Conservation (phyloP, 2,888 invertebrate genomes). For the Helleia helle region DNA sequence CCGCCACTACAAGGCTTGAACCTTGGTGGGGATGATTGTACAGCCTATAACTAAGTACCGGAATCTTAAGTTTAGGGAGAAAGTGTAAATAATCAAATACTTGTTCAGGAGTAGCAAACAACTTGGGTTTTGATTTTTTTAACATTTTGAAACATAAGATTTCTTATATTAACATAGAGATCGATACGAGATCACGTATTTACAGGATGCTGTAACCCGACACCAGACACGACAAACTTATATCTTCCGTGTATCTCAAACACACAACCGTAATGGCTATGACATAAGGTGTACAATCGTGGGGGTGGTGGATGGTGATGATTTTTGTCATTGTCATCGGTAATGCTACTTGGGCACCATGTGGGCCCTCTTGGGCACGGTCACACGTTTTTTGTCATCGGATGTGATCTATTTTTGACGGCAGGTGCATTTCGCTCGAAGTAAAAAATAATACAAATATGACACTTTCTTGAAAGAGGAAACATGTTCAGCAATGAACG, state of each 20-base stretch:
- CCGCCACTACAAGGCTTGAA: too few species aligned
- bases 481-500: too few species aligned
- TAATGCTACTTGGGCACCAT: slow-evolving; percentile 14
- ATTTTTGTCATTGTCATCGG: neutral
- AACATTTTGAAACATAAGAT: too few species aligned
- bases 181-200: slow-evolving; percentile 6
- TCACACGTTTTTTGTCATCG: slow-evolving; percentile 36
- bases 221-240: neutral
- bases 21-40: too few species aligned
- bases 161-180: too few species aligned
- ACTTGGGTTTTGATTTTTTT: too few species aligned
- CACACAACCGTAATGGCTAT: neutral
- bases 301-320: neutral
- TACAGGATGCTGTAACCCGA: slow-evolving; percentile 16
- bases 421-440: slow-evolving; percentile 31
- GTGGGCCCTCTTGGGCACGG: slow-evolving; percentile 33
- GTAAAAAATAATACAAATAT: too few species aligned
- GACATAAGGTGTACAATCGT: neutral
- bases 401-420: slow-evolving; percentile 38
- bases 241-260: neutral
- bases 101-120: too few species aligned
- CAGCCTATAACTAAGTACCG: too few species aligned
- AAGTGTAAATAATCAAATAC: too few species aligned
- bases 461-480: too few species aligned
- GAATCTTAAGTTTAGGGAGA: too few species aligned